Percentiles rank a stretch among this genome's conserved stretches.
Conservation (phyloP, 2,113 vertebrate species). For the Amphiprion ocellaris region DNA sequence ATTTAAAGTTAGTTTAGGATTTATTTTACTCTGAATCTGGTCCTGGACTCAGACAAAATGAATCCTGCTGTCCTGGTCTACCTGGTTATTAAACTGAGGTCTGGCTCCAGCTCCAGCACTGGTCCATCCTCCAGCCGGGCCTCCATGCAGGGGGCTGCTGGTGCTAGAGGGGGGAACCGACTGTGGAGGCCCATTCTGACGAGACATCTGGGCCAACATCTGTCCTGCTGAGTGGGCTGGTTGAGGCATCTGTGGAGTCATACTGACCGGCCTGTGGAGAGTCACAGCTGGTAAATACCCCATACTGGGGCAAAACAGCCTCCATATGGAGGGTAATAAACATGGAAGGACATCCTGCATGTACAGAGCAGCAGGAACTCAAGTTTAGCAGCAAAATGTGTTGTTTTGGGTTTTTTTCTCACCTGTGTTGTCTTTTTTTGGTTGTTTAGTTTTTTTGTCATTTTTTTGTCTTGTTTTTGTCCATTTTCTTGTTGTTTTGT, state of each 20-base stretch:
- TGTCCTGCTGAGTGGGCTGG: slow-evolving; percentile 87
- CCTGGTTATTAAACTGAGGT: slow-evolving; percentile 91
- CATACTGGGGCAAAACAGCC: neutral
- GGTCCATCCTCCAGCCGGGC: slow-evolving; percentile 72
- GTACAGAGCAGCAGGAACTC: neutral
- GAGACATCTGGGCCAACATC: slow-evolving; percentile 92
- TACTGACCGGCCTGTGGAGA: slow-evolving; percentile 80
- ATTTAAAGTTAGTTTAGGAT: no score
- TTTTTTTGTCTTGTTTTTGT: no score
- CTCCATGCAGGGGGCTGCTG: slow-evolving; percentile 74
- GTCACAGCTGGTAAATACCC: neutral
- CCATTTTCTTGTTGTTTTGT: no score
- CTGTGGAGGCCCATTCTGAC: slow-evolving; percentile 86
- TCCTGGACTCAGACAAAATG: neutral
- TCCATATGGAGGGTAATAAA: no score
- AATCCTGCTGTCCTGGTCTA: slow-evolving; percentile 58
- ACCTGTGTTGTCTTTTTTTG: no score
- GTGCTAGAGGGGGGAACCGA: slow-evolving; percentile 72
- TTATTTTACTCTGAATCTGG: no score
- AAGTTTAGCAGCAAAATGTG: neutral
- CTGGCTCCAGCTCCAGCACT: slow-evolving; percentile 83
- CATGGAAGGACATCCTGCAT: neutral
- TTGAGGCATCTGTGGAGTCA: slow-evolving; percentile 86
- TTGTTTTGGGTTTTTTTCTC: no score
- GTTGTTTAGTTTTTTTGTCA: no score